Conservation (phyloP, 2,888 invertebrate species). For the Calliopum simillimum region DNA sequence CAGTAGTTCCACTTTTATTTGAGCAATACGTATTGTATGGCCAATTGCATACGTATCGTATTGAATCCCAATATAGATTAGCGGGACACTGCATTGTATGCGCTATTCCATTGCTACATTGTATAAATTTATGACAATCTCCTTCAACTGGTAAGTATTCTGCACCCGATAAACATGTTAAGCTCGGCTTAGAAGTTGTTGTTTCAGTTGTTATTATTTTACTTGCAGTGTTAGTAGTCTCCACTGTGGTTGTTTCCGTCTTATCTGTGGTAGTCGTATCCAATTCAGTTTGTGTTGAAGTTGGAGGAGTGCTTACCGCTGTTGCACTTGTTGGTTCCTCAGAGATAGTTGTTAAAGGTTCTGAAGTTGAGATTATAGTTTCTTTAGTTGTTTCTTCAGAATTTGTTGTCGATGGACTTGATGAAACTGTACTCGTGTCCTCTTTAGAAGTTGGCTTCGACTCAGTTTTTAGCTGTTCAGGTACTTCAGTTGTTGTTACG, state of each 20-base stretch:
- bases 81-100: conserved; percentile 50
- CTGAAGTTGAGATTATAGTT: no score
- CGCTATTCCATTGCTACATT: conserved; percentile 52
- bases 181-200: not conserved
- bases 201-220: not conserved
- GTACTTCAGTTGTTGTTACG: not conserved
- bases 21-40: not conserved
- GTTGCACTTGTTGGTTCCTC: not conserved
- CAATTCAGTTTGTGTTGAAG: no score
- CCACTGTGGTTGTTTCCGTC: not conserved
- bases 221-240: not conserved
- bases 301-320: no score
- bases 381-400: not conserved
- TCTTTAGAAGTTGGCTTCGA: not conserved
- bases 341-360: no score
- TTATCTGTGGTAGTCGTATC: not conserved
- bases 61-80: conserved; percentile 52
- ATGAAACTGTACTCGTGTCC: no score
- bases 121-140: conserved; percentile 59
- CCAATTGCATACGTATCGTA: not conserved
- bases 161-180: conserved; percentile 22
- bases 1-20: not conserved
- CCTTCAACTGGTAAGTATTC: conserved; percentile 52
- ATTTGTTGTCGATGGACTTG: no score
- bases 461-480: not conserved